Conservation (phyloP, 2,113 vertebrate genomes). For the Ranitomeya imitator region DNA sequence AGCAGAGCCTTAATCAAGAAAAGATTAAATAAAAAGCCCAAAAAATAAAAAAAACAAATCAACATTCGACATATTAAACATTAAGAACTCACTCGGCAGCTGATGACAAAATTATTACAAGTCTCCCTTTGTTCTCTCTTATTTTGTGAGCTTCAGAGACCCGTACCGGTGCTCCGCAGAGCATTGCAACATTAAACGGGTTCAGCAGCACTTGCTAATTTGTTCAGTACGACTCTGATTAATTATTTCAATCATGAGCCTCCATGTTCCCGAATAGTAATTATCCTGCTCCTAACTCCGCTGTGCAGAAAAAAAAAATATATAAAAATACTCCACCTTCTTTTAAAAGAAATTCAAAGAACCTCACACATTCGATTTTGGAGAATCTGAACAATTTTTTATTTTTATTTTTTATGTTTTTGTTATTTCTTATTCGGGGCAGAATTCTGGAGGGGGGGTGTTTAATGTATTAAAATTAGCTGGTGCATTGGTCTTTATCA, state of each 20-base stretch:
- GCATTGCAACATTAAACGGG: conserved; percentile 46
- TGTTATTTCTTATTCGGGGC: background rate
- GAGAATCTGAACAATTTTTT: background rate
- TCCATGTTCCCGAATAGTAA: conserved; percentile 49
- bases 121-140: conserved; percentile 32
- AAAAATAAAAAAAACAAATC: background rate
- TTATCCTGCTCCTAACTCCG: conserved; percentile 35
- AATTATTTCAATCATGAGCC: conserved; percentile 52
- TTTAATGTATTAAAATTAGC: conserved; percentile 44
- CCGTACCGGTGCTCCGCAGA: conserved; percentile 16
- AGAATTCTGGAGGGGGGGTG: background rate
- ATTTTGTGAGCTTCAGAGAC: conserved; percentile 46
- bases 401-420: background rate
- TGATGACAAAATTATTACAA: conserved; percentile 41
- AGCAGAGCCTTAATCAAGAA: background rate
- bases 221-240: conserved; percentile 52
- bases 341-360: background rate
- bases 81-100: conserved; percentile 30
- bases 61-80: background rate
- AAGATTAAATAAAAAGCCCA: background rate
- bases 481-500: conserved; percentile 47
- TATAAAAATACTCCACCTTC: background rate
- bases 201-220: conserved; percentile 44
- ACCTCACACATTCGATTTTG: conserved; percentile 1
- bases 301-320: background rate